These are phyloP conservation scores for Andinoacara biseriatus DNA, from an alignment of 2,113 vertebrate species.

Conservation along the genomic window DNA sequence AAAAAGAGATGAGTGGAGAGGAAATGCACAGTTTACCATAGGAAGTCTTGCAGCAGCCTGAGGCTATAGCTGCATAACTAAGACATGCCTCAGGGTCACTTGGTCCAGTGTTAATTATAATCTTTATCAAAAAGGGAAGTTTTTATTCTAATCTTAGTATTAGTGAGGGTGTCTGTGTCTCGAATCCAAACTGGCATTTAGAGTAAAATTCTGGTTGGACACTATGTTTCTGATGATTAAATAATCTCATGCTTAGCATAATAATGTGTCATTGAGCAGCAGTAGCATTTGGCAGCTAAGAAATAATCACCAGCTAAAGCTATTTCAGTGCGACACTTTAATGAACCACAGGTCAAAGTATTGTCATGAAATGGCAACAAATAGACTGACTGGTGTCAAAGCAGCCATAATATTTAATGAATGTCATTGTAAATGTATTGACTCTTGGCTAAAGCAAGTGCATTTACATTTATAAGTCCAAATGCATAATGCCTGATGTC, in stretches of 20 bases:
- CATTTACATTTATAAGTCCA: background rate
- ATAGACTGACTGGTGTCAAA: background rate
- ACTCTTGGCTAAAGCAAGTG: background rate
- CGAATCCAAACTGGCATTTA: background rate
- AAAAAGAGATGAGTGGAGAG: too few species aligned
- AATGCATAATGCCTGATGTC: background rate
- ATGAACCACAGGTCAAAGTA: too few species aligned
- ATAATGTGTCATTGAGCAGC: background rate
- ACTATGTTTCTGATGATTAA: background rate
- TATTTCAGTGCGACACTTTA: too few species aligned
- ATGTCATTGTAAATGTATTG: too few species aligned
- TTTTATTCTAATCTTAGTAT: background rate
- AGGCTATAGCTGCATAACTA: background rate
- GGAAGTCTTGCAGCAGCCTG: background rate
- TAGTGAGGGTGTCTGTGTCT: background rate
- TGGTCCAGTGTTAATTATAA: background rate
- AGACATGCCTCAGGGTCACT: background rate
- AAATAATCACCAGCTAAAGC: background rate
- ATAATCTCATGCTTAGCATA: background rate
- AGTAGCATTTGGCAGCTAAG: background rate
- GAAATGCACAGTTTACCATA: rapidly evolving
- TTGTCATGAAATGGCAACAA: background rate
- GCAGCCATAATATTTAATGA: background rate
- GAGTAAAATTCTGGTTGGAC: background rate
- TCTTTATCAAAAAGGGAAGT: background rate